Conservation (phyloP, 2,888 invertebrate genomes). For the Sclerodermus sp. region DNA sequence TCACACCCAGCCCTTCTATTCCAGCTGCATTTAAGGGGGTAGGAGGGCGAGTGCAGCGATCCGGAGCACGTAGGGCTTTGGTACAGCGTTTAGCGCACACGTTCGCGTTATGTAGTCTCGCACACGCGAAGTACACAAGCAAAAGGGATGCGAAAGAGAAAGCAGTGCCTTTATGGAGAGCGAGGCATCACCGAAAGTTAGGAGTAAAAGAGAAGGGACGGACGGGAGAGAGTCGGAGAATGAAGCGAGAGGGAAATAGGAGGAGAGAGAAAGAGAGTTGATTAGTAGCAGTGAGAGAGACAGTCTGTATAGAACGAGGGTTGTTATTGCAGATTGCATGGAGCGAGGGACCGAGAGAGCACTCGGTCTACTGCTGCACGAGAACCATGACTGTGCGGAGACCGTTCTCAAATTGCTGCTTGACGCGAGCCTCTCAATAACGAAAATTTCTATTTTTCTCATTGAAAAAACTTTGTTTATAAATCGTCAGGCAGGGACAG, state of each 20-base stretch:
- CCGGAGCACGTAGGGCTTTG: constrained; percentile 26
- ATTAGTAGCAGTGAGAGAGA: too few species aligned
- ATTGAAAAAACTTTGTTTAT: constrained; percentile 47
- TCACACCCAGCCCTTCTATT: too few species aligned
- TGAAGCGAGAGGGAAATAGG: constrained; percentile 1
- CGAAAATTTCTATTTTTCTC: constrained; percentile 48
- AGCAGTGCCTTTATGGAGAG: constrained; percentile 36
- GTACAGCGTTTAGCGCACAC: constrained; percentile 34
- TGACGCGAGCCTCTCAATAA: constrained; percentile 48
- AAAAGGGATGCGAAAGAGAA: constrained; percentile 11
- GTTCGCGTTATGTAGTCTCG: constrained; percentile 10
- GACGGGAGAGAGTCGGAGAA: constrained; percentile 3
- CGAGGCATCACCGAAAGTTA: constrained; percentile 30
- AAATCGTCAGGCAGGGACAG: constrained; percentile 28
- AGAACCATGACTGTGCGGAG: constrained; percentile 33
- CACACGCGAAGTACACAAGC: too few species aligned
- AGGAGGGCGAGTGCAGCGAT: constrained; percentile 19
- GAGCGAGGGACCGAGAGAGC: constrained; percentile 44
- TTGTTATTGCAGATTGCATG: constrained; percentile 53
- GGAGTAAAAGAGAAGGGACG: background rate
- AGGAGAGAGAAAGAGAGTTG: background rate
- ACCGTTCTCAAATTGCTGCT: constrained; percentile 28
- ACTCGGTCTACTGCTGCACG: constrained; percentile 41
- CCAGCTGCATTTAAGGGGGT: background rate
- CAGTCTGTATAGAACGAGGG: constrained; percentile 41